Percentiles rank a stretch among this genome's conserved stretches.
These are phyloP conservation scores for Synanthedon formicaeformis DNA, from an alignment of 2,888 invertebrate species.

Conservation along the genomic window DNA sequence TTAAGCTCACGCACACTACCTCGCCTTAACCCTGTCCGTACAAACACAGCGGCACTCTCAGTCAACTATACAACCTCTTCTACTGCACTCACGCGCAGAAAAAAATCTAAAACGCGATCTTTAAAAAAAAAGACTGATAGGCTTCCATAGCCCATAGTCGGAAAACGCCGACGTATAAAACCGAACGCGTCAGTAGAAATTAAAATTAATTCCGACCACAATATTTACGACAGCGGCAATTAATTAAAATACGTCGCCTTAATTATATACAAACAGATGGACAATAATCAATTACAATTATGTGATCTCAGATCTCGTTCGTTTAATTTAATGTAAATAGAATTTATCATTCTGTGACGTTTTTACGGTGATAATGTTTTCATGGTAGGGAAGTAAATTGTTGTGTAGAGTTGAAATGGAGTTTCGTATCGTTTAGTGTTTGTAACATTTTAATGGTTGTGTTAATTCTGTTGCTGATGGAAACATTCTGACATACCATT, in stretches of 20 bases:
- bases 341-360: conserved; percentile 57
- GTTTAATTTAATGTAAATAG: conserved; percentile 63
- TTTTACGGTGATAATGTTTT: conserved; percentile 46
- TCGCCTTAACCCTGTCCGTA: conserved; percentile 36
- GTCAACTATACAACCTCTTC: conserved; percentile 65
- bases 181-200: conserved; percentile 47
- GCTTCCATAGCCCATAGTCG: conserved; percentile 49
- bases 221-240: conserved; percentile 59
- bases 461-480: conserved; percentile 30
- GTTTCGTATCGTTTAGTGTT: conserved; percentile 11
- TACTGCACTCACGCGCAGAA: conserved; percentile 70
- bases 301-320: conserved; percentile 53
- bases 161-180: conserved; percentile 49
- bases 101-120: conserved; percentile 63
- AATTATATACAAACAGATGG: conserved; percentile 66
- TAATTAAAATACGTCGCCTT: conserved; percentile 62
- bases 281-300: conserved; percentile 62
- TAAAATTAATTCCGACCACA: conserved; percentile 45
- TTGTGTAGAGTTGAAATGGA: conserved; percentile 33
- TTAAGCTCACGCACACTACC: conserved; percentile 45
- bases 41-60: conserved; percentile 65
- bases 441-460: conserved; percentile 14
- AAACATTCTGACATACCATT: conserved; percentile 53
- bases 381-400: conserved; percentile 29
- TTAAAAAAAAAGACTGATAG: conserved; percentile 55